Evolutionary conservation across 2,888 invertebrate genomes (phyloP), one percentile per base, ranked within the genome.

Genomic region (Cataglyphis cursor): DNA sequence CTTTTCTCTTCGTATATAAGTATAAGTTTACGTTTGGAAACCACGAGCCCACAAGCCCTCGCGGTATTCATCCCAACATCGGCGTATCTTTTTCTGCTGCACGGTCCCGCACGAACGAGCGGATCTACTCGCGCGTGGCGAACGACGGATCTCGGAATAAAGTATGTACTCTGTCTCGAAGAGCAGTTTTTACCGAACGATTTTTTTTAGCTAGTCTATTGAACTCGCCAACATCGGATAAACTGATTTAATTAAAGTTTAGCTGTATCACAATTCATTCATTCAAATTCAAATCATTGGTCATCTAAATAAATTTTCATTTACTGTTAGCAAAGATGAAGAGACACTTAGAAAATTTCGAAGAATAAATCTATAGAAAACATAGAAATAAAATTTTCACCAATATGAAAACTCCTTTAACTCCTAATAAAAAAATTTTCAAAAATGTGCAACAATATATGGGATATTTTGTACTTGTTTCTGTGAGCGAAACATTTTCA

Each of bases 1-100:
- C 85, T 88, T 89, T 89, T 86, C 81, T 86, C 81, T 70, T 24
- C 72, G 85, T 86, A 88, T 90, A 91, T 91, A 91, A 87, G 89
- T 90, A 92, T 92, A 91, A 91, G 91, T 92, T 92, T 91, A 92
- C 92, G 87, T 87, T 90, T 91, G 82, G 70, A 90, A 90, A 92
- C 93, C 91, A 86, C 91, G 90, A 83, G 57, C 44, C 81, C 73
- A 51, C 76, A 80, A 85, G 89, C 82, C 82, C 84, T 82, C 86
- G 81, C 83, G 57, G 89, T 86, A 89, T 90, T 90, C 91, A 90
- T 90, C 73, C 85, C 85, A 74, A 81, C 86, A 87, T 90, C 86
- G 86, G 85, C 82, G 68, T 88, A 90, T 89, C 89, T 90, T 90
- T 90, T 90, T 90, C 86, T 83, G 85, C 78, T 85, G 85, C 35